These are phyloP conservation scores for Trinectes maculatus DNA, from an alignment of 2,113 vertebrate species.

Conservation along the genomic window DNA sequence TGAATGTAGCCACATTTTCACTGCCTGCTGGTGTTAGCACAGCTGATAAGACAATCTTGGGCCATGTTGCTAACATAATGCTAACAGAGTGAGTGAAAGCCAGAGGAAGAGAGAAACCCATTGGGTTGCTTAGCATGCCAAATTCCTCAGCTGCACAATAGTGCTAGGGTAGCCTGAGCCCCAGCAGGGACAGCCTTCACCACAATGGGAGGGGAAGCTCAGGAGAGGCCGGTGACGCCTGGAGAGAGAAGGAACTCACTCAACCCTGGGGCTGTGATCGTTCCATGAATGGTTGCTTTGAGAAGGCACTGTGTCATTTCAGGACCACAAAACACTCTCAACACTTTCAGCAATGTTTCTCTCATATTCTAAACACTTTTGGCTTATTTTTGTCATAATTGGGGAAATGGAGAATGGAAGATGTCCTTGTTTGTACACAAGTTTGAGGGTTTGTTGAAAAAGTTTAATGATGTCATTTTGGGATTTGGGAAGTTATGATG, in stretches of 20 bases:
- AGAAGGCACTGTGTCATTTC: constrained; percentile 59
- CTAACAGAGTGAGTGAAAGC: constrained; percentile 45
- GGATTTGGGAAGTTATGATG: background rate
- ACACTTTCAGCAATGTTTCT: constrained; percentile 42
- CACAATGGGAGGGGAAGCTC: constrained; percentile 74
- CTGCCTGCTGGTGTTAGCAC: constrained; percentile 55
- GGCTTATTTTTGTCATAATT: background rate
- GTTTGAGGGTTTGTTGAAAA: background rate
- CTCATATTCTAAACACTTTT: constrained; percentile 10
- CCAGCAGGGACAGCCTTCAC: constrained; percentile 66
- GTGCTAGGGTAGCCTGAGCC: constrained; percentile 66
- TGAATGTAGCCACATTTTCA: constrained; percentile 51
- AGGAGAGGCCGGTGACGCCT: constrained; percentile 71
- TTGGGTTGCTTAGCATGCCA: constrained; percentile 69
- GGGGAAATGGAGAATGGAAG: background rate
- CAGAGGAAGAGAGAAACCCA: constrained; percentile 24
- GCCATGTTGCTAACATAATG: constrained; percentile 48
- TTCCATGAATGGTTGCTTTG: constrained; percentile 74
- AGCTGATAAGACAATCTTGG: constrained; percentile 74
- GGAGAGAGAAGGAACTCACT: constrained; percentile 73
- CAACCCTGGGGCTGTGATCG: constrained; percentile 62
- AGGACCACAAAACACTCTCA: constrained; percentile 49
- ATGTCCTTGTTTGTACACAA: background rate
- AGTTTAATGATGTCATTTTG: background rate
- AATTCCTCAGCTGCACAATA: constrained; percentile 81